Evolutionary conservation across 53 echinoderm and acorn worm genomes (phyloP).

Genomic region (Pentamera pediparva): DNA sequence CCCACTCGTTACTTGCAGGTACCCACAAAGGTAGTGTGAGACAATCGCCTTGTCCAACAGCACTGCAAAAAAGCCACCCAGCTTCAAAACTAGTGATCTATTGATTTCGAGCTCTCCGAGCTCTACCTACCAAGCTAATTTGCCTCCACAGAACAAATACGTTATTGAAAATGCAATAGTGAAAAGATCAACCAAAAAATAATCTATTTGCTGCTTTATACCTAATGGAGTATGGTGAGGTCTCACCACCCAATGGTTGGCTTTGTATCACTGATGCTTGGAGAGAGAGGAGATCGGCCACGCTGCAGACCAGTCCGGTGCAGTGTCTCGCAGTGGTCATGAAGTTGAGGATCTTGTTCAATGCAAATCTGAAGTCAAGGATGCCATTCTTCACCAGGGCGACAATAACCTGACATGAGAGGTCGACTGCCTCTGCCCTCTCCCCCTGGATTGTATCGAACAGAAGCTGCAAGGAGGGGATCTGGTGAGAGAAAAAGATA

Average conservation of each 20-base stretch:
- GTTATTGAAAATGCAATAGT: too few species aligned
- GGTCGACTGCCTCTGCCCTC: neutral
- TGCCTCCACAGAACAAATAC: too few species aligned
- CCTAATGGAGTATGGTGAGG: slow-evolving; percentile 41
- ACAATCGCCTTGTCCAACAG: too few species aligned
- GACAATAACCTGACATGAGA: slow-evolving; percentile 51
- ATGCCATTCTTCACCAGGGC: slow-evolving; percentile 52
- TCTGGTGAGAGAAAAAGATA: slow-evolving; percentile 20
- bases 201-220: too few species aligned
- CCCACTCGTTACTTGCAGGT: too few species aligned
- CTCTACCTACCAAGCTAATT: too few species aligned
- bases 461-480: slow-evolving; percentile 47
- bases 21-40: too few species aligned
- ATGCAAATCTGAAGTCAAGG: slow-evolving; percentile 44
- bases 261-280: slow-evolving; percentile 8
- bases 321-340: slow-evolving; percentile 46
- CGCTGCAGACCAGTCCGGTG: slow-evolving; percentile 5
- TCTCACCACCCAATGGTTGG: neutral
- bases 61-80: neutral
- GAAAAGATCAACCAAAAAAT: too few species aligned
- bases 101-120: too few species aligned
- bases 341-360: slow-evolving; percentile 54
- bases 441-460: slow-evolving; percentile 48
- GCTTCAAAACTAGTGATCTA: neutral
- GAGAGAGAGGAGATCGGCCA: slow-evolving; percentile 44